Evolutionary conservation across 2,797 vertebrate species (phyloP), one percentile per base, ranked within the genome.

Genomic region (Pangasius mekongensis): DNA sequence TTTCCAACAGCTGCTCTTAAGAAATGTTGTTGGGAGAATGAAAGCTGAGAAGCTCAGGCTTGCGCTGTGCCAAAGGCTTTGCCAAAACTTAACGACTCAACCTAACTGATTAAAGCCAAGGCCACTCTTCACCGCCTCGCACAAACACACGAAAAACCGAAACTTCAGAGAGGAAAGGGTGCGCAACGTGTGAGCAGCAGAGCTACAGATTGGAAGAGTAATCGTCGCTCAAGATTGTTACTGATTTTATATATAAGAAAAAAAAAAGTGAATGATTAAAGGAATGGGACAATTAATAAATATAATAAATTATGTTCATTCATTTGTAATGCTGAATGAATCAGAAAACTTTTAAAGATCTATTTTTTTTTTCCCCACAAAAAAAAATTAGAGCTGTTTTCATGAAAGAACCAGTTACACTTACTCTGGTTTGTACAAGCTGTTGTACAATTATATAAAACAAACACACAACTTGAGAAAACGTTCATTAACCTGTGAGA

Each of bases 1-100:
- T 93, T 92, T 89, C 85, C 90, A 92, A 92, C 94, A 95, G 95
- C 94, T 96, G 95, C 92, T 91, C 90, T 91, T 89, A 93, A 91
- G 89, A 89, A 90, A 84, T 91, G 93, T 95, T 83, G 82, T 83
- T 78, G 84, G 92, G 89, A 92, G 91, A 93, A 94, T 93, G 92
- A 94, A 94, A 94, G 91, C 91, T 88, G 36, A n/a, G 89, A 92
- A 92, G 84, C 85, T 69, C 47, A 43, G 78, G 82, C 84, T 77
- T n/a, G 54, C 58, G 88, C 82, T 84, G 83, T 89, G 88, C 90
- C 91, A 91, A 86, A 87, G 86, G 30, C 83, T 88, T 86, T 88
- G 90, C 90, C 91, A 92, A 87, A 91, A 87, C 84, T 71, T 88
- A 91, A 91, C 71, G 67, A 90, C 80, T 84, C 84, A n/a, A 78